phyloP scores from a whole-genome alignment of 2,113 vertebrate genomes.

The Orthonyx spaldingii region DNA sequence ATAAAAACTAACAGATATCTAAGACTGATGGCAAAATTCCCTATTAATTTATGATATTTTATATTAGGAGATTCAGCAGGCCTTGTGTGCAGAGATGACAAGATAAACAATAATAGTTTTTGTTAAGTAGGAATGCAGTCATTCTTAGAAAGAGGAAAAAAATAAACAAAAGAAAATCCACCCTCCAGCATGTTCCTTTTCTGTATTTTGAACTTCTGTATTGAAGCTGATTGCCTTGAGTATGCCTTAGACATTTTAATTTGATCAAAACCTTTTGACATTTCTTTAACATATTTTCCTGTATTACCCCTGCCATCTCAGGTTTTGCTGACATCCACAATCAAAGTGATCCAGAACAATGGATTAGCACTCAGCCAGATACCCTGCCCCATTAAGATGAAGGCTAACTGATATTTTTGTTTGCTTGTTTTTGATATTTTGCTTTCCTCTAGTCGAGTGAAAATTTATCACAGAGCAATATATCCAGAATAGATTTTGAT shows the following conservation, averaged over 20 bases:
- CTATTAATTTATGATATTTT: constrained; percentile 11
- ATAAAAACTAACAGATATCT: background rate
- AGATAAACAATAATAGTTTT: constrained; percentile 2
- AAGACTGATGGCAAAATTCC: background rate
- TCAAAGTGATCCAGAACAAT: background rate
- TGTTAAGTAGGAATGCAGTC: background rate
- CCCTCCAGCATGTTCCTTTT: background rate
- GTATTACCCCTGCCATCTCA: background rate
- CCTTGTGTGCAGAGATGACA: background rate
- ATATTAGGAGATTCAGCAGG: background rate
- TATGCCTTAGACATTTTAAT: constrained; percentile 19
- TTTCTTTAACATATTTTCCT: constrained; percentile 5
- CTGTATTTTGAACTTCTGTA: background rate
- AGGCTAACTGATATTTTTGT: background rate
- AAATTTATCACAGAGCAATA: constrained; percentile 31
- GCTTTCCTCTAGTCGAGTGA: constrained; percentile 9
- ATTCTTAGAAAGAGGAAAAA: background rate
- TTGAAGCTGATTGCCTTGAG: constrained; percentile 4
- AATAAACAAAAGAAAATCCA: background rate
- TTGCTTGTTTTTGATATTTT: constrained; percentile 47
- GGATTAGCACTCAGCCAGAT: background rate
- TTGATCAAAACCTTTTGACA: constrained; percentile 12
- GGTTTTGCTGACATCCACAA: background rate
- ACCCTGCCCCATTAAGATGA: background rate
- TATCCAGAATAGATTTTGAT: background rate